Percentiles rank a stretch among this genome's conserved stretches.
Evolutionary conservation across 2,113 vertebrate species (phyloP).

Genomic region (Paradisaea rubra): DNA sequence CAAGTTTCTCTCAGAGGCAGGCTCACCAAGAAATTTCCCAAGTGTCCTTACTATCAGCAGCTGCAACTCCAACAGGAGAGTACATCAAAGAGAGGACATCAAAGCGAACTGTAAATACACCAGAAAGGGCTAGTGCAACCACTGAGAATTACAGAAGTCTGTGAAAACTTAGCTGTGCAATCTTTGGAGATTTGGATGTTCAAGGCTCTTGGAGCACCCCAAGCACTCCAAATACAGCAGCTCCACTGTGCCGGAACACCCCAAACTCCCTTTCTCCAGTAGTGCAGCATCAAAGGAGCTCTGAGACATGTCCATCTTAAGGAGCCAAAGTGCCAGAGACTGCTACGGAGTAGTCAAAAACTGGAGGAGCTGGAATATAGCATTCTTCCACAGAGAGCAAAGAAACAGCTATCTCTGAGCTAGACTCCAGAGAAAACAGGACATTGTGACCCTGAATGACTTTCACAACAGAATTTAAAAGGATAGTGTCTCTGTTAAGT

Average conservation of each 20-base stretch:
- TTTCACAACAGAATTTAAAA: neutral
- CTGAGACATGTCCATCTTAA: neutral
- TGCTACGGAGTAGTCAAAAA: neutral
- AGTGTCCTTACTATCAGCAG: neutral
- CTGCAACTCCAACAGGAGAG: neutral
- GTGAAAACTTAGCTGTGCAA: neutral
- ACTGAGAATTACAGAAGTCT: neutral
- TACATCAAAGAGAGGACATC: neutral
- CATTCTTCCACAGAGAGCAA: neutral
- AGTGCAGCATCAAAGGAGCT: neutral
- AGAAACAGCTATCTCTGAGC: neutral
- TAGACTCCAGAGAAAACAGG: conserved; percentile 8
- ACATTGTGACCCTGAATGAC: neutral
- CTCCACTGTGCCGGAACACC: neutral
- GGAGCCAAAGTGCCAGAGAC: neutral
- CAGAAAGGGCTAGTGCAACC: neutral
- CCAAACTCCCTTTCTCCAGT: neutral
- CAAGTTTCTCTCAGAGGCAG: neutral
- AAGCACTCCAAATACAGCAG: neutral
- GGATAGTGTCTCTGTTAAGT: neutral
- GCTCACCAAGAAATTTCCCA: neutral
- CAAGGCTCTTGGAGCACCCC: neutral
- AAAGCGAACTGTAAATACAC: neutral
- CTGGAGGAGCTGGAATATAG: neutral
- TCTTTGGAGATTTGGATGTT: neutral